Evolutionary conservation across 2,113 vertebrate species (phyloP), one percentile per base, ranked within the genome.

Genomic region (Tupaia chinensis): DNA sequence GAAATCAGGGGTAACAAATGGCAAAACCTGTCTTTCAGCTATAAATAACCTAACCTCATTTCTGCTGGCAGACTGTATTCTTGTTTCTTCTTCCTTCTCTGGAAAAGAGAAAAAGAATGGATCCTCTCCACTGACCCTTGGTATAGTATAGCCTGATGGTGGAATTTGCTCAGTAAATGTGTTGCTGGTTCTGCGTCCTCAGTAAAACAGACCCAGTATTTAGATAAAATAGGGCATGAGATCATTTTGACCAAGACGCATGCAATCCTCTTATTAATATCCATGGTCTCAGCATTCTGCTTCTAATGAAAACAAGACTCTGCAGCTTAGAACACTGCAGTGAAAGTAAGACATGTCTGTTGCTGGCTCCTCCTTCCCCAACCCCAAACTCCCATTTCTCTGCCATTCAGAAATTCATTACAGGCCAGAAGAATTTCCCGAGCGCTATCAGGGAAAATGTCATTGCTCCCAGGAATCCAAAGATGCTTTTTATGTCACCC

Each of bases 381-480:
- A 12, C 27, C n/a, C 25, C 54, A 34, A 34, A 44, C 44, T 44
- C 72, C 87, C 74, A 22, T 83, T 90, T 96, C 90, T 66, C 72
- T 68, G 20, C 34, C 69, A 58, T 68, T 85, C 58, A 70, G 78
- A 97, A 96, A 95, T 92, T 54, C 87, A 1, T 81, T 27, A 61
- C 8, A 27, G 23, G 73, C 89, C 95, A 86, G 77, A 86, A 61
- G 76, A 89, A 81, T 96, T 95, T 93, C 90, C 87, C 82, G 87
- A 94, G 65, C 29, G 63, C 27, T 89, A 9, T 85, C 44, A 5
- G 12, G 58, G 54, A 66, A 94, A 96, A 97, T 54, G 94, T 34
- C 72, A 61, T 90, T 80, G 0, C 1, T 76, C 94, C 60, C 74
- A 96, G 72, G 63, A 98, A 95, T 69, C 54, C 84, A 72, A 85